These are phyloP conservation scores for Synodontis membranacea DNA, from an alignment of 2,113 vertebrate species.

Conservation along the genomic window DNA sequence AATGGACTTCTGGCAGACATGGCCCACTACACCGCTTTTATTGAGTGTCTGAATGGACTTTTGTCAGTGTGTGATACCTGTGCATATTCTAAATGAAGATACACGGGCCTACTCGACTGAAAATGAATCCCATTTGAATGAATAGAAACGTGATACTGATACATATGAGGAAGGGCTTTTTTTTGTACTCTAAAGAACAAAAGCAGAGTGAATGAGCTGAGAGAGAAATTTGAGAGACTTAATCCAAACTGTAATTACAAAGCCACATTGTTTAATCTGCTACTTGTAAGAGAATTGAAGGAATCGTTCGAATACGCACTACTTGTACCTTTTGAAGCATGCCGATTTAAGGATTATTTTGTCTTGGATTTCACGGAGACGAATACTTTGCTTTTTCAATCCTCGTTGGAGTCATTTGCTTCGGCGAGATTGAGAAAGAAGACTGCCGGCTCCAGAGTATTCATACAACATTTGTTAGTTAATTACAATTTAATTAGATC, in stretches of 20 bases:
- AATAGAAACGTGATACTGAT: neutral
- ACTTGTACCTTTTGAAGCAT: neutral
- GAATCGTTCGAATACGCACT: neutral
- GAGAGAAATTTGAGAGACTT: neutral
- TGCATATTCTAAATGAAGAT: conserved; percentile 12
- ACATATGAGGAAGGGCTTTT: neutral
- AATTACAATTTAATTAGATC: conserved; percentile 37
- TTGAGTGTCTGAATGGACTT: conserved; percentile 44
- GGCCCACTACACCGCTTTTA: conserved; percentile 20
- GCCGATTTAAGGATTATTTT: neutral
- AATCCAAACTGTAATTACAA: neutral
- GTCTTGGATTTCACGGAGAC: neutral
- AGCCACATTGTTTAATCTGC: neutral
- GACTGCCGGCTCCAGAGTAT: conserved; percentile 1
- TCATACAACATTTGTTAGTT: conserved; percentile 35
- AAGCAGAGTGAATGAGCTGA: neutral
- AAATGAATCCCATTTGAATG: neutral
- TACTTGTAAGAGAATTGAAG: neutral
- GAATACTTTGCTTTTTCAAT: neutral
- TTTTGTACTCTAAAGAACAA: conserved; percentile 1
- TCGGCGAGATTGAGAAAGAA: neutral
- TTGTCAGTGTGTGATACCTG: conserved; percentile 34
- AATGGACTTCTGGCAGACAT: conserved; percentile 19
- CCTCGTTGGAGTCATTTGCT: neutral
- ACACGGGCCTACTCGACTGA: neutral